phyloP scores from a whole-genome alignment of 2,888 invertebrate species.

The Odontocolon sp. region DNA sequence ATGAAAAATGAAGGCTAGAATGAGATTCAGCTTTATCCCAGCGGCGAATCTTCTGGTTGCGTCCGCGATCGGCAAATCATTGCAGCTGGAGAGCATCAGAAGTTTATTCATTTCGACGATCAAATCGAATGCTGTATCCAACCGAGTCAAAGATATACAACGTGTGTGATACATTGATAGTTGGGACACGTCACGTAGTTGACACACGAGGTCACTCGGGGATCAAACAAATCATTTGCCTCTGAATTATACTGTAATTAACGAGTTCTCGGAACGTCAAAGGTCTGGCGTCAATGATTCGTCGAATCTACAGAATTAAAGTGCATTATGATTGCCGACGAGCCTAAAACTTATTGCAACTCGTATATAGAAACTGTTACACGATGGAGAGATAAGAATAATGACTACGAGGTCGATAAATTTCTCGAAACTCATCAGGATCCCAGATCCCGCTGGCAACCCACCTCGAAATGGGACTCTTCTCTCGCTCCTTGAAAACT shows the following conservation, averaged over 20 bases:
- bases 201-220: constrained; percentile 14
- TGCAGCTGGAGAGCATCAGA: not conserved
- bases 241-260: constrained; percentile 43
- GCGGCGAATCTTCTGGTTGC: constrained; percentile 10
- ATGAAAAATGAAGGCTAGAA: constrained; percentile 34
- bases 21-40: constrained; percentile 32
- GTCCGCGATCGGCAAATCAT: constrained; percentile 24
- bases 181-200: constrained; percentile 25
- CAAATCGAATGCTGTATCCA: not conserved
- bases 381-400: constrained; percentile 40
- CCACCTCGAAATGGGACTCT: constrained; percentile 18
- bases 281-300: constrained; percentile 21
- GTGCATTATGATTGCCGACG: constrained; percentile 24
- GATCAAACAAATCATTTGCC: constrained; percentile 55
- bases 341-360: constrained; percentile 4
- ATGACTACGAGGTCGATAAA: constrained; percentile 54
- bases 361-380: constrained; percentile 29
- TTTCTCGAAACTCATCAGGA: constrained; percentile 53
- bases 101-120: not conserved
- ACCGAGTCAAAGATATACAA: not conserved
- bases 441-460: constrained; percentile 46
- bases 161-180: not conserved
- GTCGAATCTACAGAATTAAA: constrained; percentile 19
- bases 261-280: constrained; percentile 40
- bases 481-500: constrained; percentile 38